These are phyloP conservation scores for Trogon melanurus DNA, from an alignment of 2,113 vertebrate genomes.

Conservation along the genomic window DNA sequence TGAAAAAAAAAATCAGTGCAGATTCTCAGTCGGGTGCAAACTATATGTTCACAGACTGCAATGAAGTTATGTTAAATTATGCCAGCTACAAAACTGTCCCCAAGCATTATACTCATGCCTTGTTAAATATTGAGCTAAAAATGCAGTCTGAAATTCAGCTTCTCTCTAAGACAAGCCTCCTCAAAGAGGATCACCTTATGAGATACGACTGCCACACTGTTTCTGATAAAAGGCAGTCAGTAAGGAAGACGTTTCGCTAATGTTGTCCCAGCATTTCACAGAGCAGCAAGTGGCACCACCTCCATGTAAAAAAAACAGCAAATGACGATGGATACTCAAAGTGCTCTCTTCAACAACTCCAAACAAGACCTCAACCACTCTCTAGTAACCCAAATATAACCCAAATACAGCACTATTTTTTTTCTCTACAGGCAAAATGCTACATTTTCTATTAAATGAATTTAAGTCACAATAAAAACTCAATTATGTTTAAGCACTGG, in stretches of 20 bases:
- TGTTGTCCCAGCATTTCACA: background rate
- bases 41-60: background rate
- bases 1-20: background rate
- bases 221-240: background rate
- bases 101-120: background rate
- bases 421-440: background rate
- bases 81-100: background rate
- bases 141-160: background rate
- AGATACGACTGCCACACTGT: rapidly evolving
- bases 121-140: background rate
- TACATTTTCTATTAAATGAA: background rate
- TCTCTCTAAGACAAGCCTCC: background rate
- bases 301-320: background rate
- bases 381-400: background rate
- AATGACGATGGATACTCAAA: background rate
- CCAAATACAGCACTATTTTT: background rate
- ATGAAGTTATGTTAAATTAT: background rate
- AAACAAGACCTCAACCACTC: background rate
- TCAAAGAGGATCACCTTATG: background rate
- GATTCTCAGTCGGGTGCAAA: background rate
- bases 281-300: background rate
- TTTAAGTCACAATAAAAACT: background rate
- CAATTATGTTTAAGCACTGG: background rate
- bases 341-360: background rate
- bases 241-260: background rate